These are phyloP conservation scores for Morus bassanus DNA, from an alignment of 2,797 vertebrate genomes.

Conservation along the genomic window DNA sequence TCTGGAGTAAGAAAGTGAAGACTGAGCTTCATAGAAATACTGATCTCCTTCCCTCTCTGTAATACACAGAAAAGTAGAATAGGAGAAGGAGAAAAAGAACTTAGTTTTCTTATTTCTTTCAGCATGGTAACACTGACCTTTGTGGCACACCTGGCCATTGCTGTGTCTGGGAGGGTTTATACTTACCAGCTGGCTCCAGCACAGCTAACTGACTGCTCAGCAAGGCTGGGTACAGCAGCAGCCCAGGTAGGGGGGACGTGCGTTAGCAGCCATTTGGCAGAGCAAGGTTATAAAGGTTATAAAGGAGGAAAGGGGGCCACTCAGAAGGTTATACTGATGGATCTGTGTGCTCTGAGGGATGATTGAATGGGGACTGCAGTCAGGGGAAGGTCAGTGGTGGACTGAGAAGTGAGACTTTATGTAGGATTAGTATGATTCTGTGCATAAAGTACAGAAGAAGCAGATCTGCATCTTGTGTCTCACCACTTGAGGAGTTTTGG, in stretches of 20 bases:
- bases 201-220: background rate
- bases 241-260: background rate
- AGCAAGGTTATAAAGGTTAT: background rate
- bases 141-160: background rate
- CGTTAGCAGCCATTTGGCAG: background rate
- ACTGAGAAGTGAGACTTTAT: background rate
- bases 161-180: background rate
- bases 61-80: background rate
- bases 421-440: background rate
- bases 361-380: fast-evolving
- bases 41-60: background rate
- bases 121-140: background rate
- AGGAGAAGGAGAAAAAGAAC: background rate
- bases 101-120: background rate
- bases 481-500: background rate
- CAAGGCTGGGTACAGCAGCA: background rate
- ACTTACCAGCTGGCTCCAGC: background rate
- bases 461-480: background rate
- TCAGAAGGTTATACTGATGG: fast-evolving
- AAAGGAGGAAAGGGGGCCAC: fast-evolving
- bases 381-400: background rate
- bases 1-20: background rate
- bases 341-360: background rate
- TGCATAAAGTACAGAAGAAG: background rate
- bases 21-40: background rate